phyloP scores from a whole-genome alignment of 1,140 invertebrate species.

The Hylyphantes graminicola region DNA sequence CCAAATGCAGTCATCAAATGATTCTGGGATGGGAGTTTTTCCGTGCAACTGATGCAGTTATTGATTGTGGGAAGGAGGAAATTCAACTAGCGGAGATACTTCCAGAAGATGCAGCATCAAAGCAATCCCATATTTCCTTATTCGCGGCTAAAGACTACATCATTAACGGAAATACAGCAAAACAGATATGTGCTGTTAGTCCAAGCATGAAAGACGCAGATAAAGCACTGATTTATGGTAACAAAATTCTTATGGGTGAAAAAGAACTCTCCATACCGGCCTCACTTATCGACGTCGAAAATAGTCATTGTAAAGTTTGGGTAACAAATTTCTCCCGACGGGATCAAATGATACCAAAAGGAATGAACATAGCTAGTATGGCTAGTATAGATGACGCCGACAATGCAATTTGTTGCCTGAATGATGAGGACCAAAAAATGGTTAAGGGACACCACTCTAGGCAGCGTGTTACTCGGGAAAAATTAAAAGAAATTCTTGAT shows the following conservation, averaged over 20 bases:
- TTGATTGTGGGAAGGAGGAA: background rate
- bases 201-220: background rate
- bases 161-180: background rate
- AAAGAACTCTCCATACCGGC: conserved; percentile 9
- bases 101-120: background rate
- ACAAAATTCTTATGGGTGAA: conserved; percentile 68
- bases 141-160: background rate
- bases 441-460: too few relatives aligned
- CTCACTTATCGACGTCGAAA: background rate
- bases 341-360: background rate
- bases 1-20: conserved; percentile 29
- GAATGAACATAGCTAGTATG: conserved; percentile 1
- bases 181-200: background rate
- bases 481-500: conserved; percentile 51
- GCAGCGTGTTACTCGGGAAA: background rate
- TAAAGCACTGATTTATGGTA: conserved; percentile 61
- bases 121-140: background rate
- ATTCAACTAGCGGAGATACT: background rate
- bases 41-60: background rate
- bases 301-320: conserved; percentile 3
- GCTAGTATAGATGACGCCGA: conserved; percentile 62
- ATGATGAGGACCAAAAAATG: too few relatives aligned
- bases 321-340: background rate
- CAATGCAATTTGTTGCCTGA: too few relatives aligned
- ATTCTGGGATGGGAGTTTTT: conserved; percentile 24